Conservation (phyloP, 1,140 invertebrate species). For the Cotesia chilonis region DNA sequence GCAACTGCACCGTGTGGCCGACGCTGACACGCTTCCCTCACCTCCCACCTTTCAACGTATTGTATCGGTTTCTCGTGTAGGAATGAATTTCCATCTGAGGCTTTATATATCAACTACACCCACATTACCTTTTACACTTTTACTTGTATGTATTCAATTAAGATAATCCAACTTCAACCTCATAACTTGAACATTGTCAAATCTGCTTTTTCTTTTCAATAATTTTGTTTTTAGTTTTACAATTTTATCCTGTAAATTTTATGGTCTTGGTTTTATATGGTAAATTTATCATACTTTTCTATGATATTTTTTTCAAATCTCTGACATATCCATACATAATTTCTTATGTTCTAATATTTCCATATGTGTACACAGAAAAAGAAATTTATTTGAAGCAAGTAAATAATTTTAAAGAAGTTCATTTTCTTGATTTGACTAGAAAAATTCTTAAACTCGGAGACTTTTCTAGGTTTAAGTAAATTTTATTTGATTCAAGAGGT, state of each 20-base stretch:
- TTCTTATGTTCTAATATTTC: too few relatives aligned
- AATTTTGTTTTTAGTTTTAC: not conserved
- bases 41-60: constrained; percentile 19
- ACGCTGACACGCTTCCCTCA: constrained; percentile 20
- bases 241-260: not conserved
- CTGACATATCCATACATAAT: too few relatives aligned
- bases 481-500: too few relatives aligned
- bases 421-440: too few relatives aligned
- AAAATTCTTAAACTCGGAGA: too few relatives aligned
- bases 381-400: too few relatives aligned
- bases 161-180: constrained; percentile 19
- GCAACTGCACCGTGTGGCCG: constrained; percentile 23
- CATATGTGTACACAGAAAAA: too few relatives aligned
- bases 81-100: constrained; percentile 28
- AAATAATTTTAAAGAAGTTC: too few relatives aligned
- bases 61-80: constrained; percentile 31
- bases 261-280: too few relatives aligned
- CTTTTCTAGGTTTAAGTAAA: too few relatives aligned
- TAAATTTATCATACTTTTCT: too few relatives aligned
- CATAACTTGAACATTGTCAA: not conserved
- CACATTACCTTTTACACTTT: not conserved
- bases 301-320: too few relatives aligned
- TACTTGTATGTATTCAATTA: constrained; percentile 22
- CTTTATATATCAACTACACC: not conserved
- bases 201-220: not conserved